phyloP scores from a whole-genome alignment of 2,888 invertebrate species.

The Athrips mouffetella region DNA sequence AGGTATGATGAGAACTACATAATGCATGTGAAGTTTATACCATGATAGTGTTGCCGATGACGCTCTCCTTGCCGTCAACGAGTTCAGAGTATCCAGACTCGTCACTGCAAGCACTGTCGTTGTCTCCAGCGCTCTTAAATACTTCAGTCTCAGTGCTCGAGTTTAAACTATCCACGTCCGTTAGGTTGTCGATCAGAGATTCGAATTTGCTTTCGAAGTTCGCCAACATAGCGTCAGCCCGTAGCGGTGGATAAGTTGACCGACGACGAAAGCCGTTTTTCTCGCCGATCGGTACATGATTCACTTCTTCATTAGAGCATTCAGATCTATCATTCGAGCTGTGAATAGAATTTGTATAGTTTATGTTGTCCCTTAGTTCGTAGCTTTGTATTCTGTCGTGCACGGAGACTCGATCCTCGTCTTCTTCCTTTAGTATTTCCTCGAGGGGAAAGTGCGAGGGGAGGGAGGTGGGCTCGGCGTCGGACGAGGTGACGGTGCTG shows the following conservation, averaged over 20 bases:
- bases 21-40: conserved; percentile 31
- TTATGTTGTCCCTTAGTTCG: conserved; percentile 38
- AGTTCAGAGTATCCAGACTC: conserved; percentile 94
- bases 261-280: conserved; percentile 61
- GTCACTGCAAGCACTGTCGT: conserved; percentile 90
- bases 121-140: conserved; percentile 77
- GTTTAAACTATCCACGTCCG: conserved; percentile 59
- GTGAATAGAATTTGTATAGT: conserved; percentile 42
- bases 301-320: conserved; percentile 52
- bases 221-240: conserved; percentile 44
- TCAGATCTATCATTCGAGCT: conserved; percentile 28
- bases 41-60: conserved; percentile 73
- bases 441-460: conserved; percentile 64
- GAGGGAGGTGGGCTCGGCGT: conserved; percentile 73
- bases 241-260: conserved; percentile 67
- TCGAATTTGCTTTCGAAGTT: conserved; percentile 63
- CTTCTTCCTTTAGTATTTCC: conserved; percentile 46
- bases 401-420: conserved; percentile 53
- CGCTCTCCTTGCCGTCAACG: conserved; percentile 75
- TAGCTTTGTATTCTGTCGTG: conserved; percentile 41
- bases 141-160: conserved; percentile 70
- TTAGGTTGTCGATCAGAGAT: conserved; percentile 63
- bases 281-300: conserved; percentile 71
- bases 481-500: conserved; percentile 82
- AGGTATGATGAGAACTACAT: not conserved